phyloP scores from a whole-genome alignment of 2,797 vertebrate genomes.

The Alca torda region DNA sequence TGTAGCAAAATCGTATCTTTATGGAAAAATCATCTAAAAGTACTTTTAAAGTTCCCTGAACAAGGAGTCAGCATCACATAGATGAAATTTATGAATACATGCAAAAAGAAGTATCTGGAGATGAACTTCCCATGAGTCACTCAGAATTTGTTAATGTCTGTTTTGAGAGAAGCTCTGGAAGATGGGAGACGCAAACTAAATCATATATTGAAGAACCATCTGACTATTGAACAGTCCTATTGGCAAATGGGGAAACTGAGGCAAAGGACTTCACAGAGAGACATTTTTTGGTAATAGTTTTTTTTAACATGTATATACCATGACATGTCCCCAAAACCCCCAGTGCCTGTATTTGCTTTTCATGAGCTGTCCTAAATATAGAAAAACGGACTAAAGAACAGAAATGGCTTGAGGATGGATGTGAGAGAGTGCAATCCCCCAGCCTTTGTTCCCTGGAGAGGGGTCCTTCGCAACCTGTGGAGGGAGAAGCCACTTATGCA shows the following conservation, averaged over 20 bases:
- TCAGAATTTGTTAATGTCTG: background rate
- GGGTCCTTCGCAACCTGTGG: rapidly evolving
- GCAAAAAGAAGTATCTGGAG: background rate
- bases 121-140: background rate
- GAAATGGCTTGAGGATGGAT: background rate
- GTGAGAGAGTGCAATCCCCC: background rate
- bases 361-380: background rate
- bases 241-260: background rate
- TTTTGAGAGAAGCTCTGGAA: background rate
- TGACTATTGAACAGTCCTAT: background rate
- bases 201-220: background rate
- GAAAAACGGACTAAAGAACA: background rate
- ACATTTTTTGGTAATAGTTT: background rate
- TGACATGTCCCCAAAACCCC: background rate
- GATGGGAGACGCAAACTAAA: background rate
- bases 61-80: background rate
- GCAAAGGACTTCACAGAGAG: background rate
- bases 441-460: background rate
- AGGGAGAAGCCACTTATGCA: background rate
- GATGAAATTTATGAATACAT: background rate
- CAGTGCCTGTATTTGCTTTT: background rate
- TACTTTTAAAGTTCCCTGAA: background rate
- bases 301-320: background rate
- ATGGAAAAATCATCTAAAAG: background rate
- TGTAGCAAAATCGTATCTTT: background rate